phyloP scores from a whole-genome alignment of 37 sponge, comb jelly and placozoan species.

The Chondrosia reniformis region DNA sequence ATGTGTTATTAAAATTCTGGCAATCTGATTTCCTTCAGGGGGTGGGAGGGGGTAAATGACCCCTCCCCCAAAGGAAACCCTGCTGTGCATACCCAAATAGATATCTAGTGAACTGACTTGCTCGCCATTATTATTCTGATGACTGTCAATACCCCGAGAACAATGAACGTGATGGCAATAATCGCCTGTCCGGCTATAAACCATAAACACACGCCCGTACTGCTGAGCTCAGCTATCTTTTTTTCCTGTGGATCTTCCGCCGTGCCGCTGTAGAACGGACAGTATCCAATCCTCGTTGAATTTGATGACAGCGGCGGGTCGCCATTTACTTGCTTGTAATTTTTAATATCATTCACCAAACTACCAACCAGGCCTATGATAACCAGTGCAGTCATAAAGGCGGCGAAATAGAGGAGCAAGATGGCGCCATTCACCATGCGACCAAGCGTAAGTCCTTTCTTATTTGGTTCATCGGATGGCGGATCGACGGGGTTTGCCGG shows the following conservation, averaged over 20 bases:
- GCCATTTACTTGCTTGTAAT: neutral
- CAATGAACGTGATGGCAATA: constrained; percentile 11
- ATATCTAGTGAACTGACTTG: constrained; percentile 39
- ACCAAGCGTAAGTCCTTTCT: constrained; percentile 36
- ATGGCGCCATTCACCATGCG: constrained; percentile 40
- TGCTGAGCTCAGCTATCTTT: neutral
- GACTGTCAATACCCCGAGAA: constrained; percentile 28
- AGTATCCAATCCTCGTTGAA: neutral
- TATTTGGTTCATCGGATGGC: neutral
- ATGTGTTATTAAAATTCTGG: no score
- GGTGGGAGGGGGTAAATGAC: neutral
- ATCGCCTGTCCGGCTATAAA: constrained; percentile 10
- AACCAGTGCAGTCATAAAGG: constrained; percentile 33
- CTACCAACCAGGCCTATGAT: constrained; percentile 36
- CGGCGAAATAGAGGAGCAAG: constrained; percentile 22
- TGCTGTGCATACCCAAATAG: neutral
- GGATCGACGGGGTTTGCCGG: neutral
- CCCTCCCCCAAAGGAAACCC: neutral
- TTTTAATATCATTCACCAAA: neutral
- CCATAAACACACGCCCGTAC: constrained; percentile 26
- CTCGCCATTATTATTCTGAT: constrained; percentile 30
- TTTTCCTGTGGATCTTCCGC: neutral
- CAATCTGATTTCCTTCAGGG: neutral
- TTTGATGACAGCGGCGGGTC: neutral
- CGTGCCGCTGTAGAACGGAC: neutral